A percentile compares a stretch with the other conserved stretches of the same genome.
Evolutionary conservation across 2,888 invertebrate genomes (phyloP).

Genomic region (Dinocampus coccinellae): DNA sequence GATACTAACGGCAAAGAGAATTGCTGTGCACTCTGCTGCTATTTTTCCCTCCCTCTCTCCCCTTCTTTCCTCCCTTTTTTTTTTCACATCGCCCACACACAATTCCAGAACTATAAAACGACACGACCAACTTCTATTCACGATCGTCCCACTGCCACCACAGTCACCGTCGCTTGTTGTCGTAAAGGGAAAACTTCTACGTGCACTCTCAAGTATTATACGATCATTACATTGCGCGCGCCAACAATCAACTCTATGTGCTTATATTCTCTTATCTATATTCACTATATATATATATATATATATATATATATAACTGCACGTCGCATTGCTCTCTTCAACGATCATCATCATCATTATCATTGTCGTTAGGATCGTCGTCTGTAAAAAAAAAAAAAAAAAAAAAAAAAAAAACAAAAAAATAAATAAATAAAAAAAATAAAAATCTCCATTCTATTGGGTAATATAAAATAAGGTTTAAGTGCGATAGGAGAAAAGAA

Average conservation of each 20-base stretch:
- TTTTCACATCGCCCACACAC: slow-evolving; percentile 4
- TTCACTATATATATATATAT: too few species aligned
- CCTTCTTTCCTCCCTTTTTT: too few species aligned
- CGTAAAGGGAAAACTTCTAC: slow-evolving; percentile 7
- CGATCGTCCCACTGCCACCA: slow-evolving; percentile 1
- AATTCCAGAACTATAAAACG: neutral
- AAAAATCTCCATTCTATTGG: neutral
- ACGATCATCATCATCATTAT: neutral
- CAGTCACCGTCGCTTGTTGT: neutral
- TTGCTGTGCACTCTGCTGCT: slow-evolving; percentile 30
- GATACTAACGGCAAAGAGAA: slow-evolving; percentile 43
- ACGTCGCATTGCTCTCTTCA: neutral
- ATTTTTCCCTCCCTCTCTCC: neutral
- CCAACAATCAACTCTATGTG: neutral
- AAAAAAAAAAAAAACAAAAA: neutral
- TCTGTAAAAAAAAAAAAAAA: neutral
- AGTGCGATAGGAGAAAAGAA: neutral
- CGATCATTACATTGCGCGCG: neutral
- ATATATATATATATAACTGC: neutral
- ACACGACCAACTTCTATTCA: slow-evolving; percentile 10
- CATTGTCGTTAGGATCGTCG: neutral
- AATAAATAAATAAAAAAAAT: neutral
- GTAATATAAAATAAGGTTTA: neutral
- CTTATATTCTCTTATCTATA: too few species aligned
- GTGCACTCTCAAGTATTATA: neutral